These are phyloP conservation scores for Brachionus rotundiformis DNA, from an alignment of 1,140 invertebrate species.

Conservation along the genomic window DNA sequence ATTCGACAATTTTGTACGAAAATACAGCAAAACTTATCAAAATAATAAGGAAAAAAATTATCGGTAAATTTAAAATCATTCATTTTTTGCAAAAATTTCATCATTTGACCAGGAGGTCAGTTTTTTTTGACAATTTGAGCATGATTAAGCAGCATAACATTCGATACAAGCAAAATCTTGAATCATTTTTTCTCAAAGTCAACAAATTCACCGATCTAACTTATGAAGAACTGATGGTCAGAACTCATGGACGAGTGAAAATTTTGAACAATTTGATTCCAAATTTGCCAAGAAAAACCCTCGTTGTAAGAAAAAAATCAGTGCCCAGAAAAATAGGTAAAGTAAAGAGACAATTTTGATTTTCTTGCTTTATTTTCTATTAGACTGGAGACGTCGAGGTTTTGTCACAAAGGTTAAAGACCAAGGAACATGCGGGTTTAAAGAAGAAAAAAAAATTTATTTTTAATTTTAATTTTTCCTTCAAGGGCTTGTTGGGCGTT, in stretches of 20 bases:
- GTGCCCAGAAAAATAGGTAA: background rate
- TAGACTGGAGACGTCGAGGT: slow-evolving; percentile 44
- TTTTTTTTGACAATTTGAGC: slow-evolving; percentile 11
- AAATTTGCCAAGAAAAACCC: slow-evolving; percentile 12
- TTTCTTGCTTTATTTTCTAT: background rate
- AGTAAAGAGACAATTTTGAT: background rate
- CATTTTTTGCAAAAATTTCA: background rate
- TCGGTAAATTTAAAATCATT: background rate
- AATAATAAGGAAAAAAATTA: background rate
- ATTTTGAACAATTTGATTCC: background rate
- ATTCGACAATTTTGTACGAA: background rate
- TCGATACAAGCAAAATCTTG: background rate
- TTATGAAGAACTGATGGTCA: slow-evolving; percentile 24
- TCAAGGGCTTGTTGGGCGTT: slow-evolving; percentile 51
- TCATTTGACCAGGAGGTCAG: background rate
- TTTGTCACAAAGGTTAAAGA: slow-evolving; percentile 38
- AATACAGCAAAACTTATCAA: background rate
- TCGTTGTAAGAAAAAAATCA: background rate
- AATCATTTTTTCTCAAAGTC: background rate
- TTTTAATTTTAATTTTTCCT: background rate
- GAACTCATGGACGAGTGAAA: slow-evolving; percentile 10
- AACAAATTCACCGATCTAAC: slow-evolving; percentile 42
- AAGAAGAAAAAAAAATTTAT: background rate
- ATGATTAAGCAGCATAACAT: background rate
- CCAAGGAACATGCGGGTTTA: slow-evolving; percentile 48